Conservation (phyloP, 1,140 invertebrate species). For the Hycleus cichorii region DNA sequence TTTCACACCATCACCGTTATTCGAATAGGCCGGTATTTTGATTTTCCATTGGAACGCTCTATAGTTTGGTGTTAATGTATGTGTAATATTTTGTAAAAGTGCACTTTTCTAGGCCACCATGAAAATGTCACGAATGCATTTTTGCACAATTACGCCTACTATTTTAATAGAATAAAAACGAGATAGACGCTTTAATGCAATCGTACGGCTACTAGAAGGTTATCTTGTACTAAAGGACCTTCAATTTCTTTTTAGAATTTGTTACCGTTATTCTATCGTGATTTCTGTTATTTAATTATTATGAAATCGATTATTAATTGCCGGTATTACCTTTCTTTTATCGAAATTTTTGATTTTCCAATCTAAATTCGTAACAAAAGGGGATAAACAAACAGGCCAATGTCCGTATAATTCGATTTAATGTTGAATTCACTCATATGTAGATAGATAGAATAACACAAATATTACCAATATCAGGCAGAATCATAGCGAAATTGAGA, state of each 20-base stretch:
- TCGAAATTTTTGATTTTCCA: too few relatives aligned
- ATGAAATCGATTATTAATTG: constrained; percentile 9
- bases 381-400: too few relatives aligned
- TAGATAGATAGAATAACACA: neutral
- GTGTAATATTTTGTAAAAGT: constrained; percentile 20
- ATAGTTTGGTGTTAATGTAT: neutral
- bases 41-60: too few relatives aligned
- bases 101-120: constrained; percentile 22
- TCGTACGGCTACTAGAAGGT: too few relatives aligned
- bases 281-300: constrained; percentile 5
- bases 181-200: too few relatives aligned
- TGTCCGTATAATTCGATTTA: too few relatives aligned
- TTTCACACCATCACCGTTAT: neutral
- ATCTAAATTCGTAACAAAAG: too few relatives aligned
- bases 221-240: too few relatives aligned
- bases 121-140: constrained; percentile 26
- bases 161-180: neutral
- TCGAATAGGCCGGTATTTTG: neutral
- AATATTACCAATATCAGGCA: constrained; percentile 38
- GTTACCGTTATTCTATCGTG: constrained; percentile 20
- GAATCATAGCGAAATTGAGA: constrained; percentile 96
- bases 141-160: constrained; percentile 18
- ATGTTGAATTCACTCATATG: neutral
- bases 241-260: too few relatives aligned
- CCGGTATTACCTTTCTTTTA: too few relatives aligned